Base-by-base conservation (phyloP, 2,888 invertebrate genomes). In the Hypomecis punctinalis region DNA sequence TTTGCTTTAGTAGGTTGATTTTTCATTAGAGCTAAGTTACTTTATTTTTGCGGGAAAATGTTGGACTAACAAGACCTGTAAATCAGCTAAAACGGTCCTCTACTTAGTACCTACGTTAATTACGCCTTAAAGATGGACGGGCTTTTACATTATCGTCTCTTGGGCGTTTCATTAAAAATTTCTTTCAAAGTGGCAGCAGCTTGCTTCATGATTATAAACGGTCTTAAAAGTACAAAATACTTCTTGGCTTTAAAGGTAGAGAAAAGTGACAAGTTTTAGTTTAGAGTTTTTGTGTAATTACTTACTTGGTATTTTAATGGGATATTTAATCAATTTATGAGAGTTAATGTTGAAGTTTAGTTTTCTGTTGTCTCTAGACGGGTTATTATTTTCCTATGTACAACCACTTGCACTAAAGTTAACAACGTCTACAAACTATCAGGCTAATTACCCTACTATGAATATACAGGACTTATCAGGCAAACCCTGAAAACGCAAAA, bases 121-220 rank as follows among this genome's bases (percentile, higher is more conserved):
- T 86, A 87, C 82, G 80, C 83, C 85, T 82, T 81, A 82, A 85
- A 86, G 84, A 82, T 82, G 81, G 79, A 77, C 77, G 79, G 75
- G 80, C 82, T 82, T 86, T 85, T 84, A 83, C 83, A 83, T 86
- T 83, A 84, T 86, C 84, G 80, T 84, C 84, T 83, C 82, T 82
- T 82, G 79, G 83, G 82, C 78, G 84, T 88, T 89, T 89, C 86
- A 86, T 88, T 88, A 85, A 88, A 88, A 86, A 81, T 77, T 82
- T 84, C 78, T 80, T 83, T 81, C 84, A 87, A 87, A 86, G 81
- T 78, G 78, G 78, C 76, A 75, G 77, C 74, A 77, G 83, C 82
- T 84, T 82, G 86, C 86, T 84, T 86, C 86, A 84, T 89, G 88
- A 63, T 62, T 51, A 61, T 49, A 55, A 51, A 62, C 51, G 36